Evolutionary conservation across 2,113 vertebrate species (phyloP), one percentile per base, ranked within the genome.

Genomic region (Hypomesus transpacificus): DNA sequence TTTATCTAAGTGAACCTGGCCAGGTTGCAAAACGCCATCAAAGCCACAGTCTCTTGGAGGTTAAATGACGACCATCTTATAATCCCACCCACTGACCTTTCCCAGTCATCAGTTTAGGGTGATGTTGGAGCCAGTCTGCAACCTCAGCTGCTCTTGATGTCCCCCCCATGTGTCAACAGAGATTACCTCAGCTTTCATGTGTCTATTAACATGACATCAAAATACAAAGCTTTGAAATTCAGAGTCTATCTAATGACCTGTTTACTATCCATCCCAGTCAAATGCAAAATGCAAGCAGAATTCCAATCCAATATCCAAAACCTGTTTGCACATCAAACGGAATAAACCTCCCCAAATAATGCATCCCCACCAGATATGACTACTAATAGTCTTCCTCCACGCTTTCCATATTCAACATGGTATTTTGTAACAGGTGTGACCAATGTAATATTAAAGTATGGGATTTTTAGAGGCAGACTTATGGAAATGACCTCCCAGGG

Each of bases 131-230:
- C 59, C 69, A 17, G 70, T 65, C 68, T 59, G 58, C 18, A 24
- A 14, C 56, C 69, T 80, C 75, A 77, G 77, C 75, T 80, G 59
- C 73, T 70, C 34, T 85, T 82, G 69, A 82, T 82, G 80, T 74
- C 58, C 75, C 57, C 28, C 34, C 20, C 17, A 39, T 54, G 31
- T 52, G 75, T 65, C 66, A 46, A 14, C 69, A 65, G 58, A 71
- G 73, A 81, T 81, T 75, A 69, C 64, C 66, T 71, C 28, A 34
- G 59, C 73, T 78, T 86, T 84, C 71, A 82, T 77, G 66, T 16
- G 66, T 9, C 17, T 80, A 64, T 74, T 34, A 63, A 22, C 65
- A 51, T 79, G 66, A 73, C 71, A 77, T 84, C 61, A 57, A 70
- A 78, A 82, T 68, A 28, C 51, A 50, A 52, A 31, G 24, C 68